Base-by-base conservation (phyloP, 2,888 invertebrate genomes). In the Adela reaumurella region DNA sequence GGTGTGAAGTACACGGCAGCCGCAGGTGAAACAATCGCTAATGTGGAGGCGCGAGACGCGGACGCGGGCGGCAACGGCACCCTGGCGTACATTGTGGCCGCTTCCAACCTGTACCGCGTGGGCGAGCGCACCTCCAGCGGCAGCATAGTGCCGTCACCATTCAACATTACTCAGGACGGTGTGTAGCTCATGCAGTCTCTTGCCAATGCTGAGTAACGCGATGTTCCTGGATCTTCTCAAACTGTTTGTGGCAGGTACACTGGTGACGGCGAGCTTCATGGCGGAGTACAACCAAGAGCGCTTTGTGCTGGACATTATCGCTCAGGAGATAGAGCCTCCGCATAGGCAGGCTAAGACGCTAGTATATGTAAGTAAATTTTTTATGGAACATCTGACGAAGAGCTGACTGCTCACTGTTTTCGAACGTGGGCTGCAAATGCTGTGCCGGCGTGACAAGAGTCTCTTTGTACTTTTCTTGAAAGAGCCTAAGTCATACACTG, bases 281-380 rank as follows among this genome's bases (percentile, higher is more conserved):
- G 88, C 91, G 0, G 93, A 94, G 62, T 94, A 94, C 67, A 91
- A 91, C 62, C 92, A 94, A 59, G 92, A 94, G 62, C 78, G 92
- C 45, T 95, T 95, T 62, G 85, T 91, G 50, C 77, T 94, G 47
- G 90, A 92, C 60, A 83, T 94, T 44, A 83, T 92, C 10, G 94
- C 94, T 0, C 88, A 89, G 52, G 94, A 95, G 64, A 74, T 83
- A 2, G 89, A 91, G 2, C 83, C 86, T 14, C 94, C 94, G 0
- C 88, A 89, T 59, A 71, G 92, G 52, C 88, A 87, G 57, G 88
- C 91, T 1, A 83, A 82, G 46, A 82, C 92, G 0, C 86, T 86
- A 73, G 88, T 93, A 52, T 87, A 89, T 64, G 92, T 92, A 66
- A 83, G 87, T 79, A 55, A 16, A 24, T 24, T 24, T 24, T n/a